Evolutionary conservation across 1,140 invertebrate species (phyloP), one percentile per base, ranked within the genome.

Genomic region (Thaumetopoea pityocampa): DNA sequence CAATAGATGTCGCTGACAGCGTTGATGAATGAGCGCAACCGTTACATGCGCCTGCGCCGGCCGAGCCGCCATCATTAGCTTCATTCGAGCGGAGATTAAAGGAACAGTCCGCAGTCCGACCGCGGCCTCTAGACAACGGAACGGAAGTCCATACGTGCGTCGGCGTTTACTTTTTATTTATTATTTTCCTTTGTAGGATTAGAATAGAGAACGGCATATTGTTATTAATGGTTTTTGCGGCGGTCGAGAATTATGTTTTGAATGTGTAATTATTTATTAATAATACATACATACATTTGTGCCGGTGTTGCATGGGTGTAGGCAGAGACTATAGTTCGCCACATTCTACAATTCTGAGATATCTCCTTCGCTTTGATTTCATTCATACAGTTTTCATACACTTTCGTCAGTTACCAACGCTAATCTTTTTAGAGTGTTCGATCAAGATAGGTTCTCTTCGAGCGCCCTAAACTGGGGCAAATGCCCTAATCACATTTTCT

Each of bases 1-100:
- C 79, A 80, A 83, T 82, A 82, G 76, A 78, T 80, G 79, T 71
- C 76, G 69, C 62, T 77, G 79, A 79, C 74, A 78, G 65, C 63
- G 65, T 64, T 79, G 79, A 79, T 80, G 73, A 77, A 83, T 83
- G 76, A 78, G 62, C 58, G 47, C 62, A 46, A 68, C 72, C 71
- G 73, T 78, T 81, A 78, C 43, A 46, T 68, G 62, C 67, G 63
- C 62, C 36, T 22, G 70, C 64, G 74, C 41, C 15, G 23, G 18
- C 12, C 16, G 18, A 22, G 5, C 32, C 12, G 37, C 18, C 45
- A 34, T 37, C 33, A 38, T 42, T 43, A 43, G 30, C 34, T 37
- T 15, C 69, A 73, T 79, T 76, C 71, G 73, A 52, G 47, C 36
- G 45, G 40, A 71, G 63, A 77, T 73, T 70, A 78, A 81, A 74